These are phyloP conservation scores for Agapornis canus DNA, from an alignment of 2,797 vertebrate genomes.

Conservation along the genomic window DNA sequence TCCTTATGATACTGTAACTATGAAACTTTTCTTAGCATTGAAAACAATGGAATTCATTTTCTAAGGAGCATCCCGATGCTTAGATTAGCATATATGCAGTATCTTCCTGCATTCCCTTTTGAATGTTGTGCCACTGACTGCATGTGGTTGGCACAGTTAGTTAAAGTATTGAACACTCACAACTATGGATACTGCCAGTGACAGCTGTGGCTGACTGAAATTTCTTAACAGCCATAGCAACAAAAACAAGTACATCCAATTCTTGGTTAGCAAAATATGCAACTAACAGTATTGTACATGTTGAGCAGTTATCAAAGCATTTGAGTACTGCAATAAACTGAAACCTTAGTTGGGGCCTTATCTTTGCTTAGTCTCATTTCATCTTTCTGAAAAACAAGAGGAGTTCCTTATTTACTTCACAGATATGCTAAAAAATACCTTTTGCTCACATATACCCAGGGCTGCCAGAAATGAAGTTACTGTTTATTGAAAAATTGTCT, in stretches of 20 bases:
- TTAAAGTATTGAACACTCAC: background rate
- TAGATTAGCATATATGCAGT: background rate
- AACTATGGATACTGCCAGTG: background rate
- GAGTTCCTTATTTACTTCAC: background rate
- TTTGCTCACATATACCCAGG: background rate
- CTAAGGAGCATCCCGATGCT: rapidly evolving
- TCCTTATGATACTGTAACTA: background rate
- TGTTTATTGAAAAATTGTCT: background rate
- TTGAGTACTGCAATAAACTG: background rate
- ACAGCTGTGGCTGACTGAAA: background rate
- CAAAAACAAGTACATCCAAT: background rate
- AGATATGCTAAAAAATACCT: background rate
- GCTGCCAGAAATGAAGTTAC: background rate
- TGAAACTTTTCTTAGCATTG: background rate
- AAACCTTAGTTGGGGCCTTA: background rate
- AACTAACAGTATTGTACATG: background rate
- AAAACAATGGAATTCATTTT: background rate
- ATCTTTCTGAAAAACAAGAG: background rate
- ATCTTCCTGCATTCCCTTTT: background rate
- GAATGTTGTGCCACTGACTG: background rate
- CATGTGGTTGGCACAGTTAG: background rate
- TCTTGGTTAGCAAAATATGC: background rate
- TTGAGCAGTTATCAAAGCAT: background rate
- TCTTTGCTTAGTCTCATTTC: background rate
- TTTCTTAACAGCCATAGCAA: background rate